Evolutionary conservation across 2,888 invertebrate species (phyloP).

Genomic region (Athalia rosae): DNA sequence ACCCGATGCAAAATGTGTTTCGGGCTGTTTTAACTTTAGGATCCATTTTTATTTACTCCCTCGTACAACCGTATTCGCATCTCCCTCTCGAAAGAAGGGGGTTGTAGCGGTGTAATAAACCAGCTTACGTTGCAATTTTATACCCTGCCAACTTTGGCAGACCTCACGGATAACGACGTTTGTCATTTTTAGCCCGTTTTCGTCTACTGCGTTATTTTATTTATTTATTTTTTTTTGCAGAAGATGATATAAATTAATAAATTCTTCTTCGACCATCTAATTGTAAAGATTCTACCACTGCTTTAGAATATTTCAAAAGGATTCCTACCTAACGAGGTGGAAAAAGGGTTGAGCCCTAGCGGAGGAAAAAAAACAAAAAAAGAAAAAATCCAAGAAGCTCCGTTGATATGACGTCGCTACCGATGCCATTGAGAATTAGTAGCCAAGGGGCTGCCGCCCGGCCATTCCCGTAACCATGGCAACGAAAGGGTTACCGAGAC

Average conservation of each 20-base stretch:
- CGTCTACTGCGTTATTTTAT: constrained; percentile 10
- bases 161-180: constrained; percentile 5
- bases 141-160: constrained; percentile 2
- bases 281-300: no score
- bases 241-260: no score
- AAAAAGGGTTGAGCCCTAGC: no score
- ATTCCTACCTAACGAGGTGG: no score
- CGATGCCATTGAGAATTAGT: constrained; percentile 13
- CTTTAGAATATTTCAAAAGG: no score
- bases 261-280: no score
- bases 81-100: constrained; percentile 1
- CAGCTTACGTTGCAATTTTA: constrained; percentile 36
- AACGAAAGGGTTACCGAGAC: constrained; percentile 35
- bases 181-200: constrained; percentile 7
- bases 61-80: background rate
- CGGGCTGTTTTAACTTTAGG: constrained; percentile 51
- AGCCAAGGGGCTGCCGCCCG: constrained; percentile 18
- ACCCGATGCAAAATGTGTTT: constrained; percentile 56
- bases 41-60: constrained; percentile 51
- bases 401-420: background rate
- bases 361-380: no score
- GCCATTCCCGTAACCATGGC: constrained; percentile 36
- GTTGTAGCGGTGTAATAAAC: constrained; percentile 42
- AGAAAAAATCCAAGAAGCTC: background rate
- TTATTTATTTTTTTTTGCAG: no score